Percentiles rank a stretch among this genome's conserved stretches.
phyloP scores from a whole-genome alignment of 2,888 invertebrate genomes.

The Ochlodes sylvanus region DNA sequence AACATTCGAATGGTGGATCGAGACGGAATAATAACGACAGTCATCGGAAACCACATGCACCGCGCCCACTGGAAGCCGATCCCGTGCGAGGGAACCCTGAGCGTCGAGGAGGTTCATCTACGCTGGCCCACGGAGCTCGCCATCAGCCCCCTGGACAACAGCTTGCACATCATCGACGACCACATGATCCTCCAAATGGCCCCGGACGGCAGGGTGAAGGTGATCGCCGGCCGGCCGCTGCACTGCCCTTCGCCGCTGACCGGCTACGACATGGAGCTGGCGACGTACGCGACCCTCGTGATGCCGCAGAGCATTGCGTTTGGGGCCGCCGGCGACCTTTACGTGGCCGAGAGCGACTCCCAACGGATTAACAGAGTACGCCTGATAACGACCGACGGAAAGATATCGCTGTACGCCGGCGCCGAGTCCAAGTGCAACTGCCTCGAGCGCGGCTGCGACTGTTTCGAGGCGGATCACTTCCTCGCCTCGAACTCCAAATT shows the following conservation, averaged over 20 bases:
- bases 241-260: constrained; percentile 95
- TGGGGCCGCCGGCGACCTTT: constrained; percentile 95
- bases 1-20: constrained; percentile 97
- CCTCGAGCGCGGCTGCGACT: constrained; percentile 95
- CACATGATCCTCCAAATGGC: constrained; percentile 97
- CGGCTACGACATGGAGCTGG: constrained; percentile 93
- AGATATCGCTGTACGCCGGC: constrained; percentile 96
- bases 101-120: constrained; percentile 96
- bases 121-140: constrained; percentile 98
- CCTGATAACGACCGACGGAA: constrained; percentile 96
- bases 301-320: constrained; percentile 98
- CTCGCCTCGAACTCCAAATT: constrained; percentile 97
- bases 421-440: constrained; percentile 98
- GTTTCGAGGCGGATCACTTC: constrained; percentile 96
- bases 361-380: constrained; percentile 96
- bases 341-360: constrained; percentile 97
- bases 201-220: constrained; percentile 95
- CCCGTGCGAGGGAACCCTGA: constrained; percentile 95
- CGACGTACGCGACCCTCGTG: constrained; percentile 95
- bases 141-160: constrained; percentile 97
- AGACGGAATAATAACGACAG: constrained; percentile 96
- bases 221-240: constrained; percentile 96
- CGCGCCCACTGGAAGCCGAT: constrained; percentile 97
- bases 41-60: constrained; percentile 97
- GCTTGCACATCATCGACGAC: constrained; percentile 97